Conservation (phyloP, 2,888 invertebrate species). For the Epistrophella euchroma region DNA sequence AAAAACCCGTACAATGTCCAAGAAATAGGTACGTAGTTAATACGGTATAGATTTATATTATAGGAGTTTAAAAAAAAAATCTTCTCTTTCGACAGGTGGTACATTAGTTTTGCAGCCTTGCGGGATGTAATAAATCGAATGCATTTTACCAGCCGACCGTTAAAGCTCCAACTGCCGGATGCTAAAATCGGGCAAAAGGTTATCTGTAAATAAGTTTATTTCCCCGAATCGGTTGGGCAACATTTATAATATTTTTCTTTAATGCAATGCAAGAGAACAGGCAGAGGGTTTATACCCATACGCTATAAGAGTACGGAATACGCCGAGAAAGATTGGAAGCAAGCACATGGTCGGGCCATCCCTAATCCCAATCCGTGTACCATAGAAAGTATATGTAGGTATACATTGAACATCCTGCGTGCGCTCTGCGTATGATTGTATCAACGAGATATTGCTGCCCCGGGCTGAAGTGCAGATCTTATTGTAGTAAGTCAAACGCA, state of each 20-base stretch:
- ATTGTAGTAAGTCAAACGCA: slow-evolving; percentile 74
- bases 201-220: slow-evolving; percentile 72
- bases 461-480: slow-evolving; percentile 70
- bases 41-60: not conserved
- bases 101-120: slow-evolving; percentile 56
- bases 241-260: not conserved
- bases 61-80: not conserved
- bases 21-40: slow-evolving; percentile 19
- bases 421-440: slow-evolving; percentile 75
- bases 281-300: not conserved
- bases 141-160: slow-evolving; percentile 56
- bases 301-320: not conserved
- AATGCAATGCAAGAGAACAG: not conserved
- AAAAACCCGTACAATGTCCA: not conserved
- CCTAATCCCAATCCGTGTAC: slow-evolving; percentile 71
- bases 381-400: not conserved
- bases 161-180: slow-evolving; percentile 76
- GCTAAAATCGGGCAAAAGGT: slow-evolving; percentile 72
- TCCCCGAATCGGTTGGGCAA: slow-evolving; percentile 32
- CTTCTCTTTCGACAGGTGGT: slow-evolving; percentile 64
- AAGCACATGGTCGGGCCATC: slow-evolving; percentile 61
- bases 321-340: slow-evolving; percentile 34
- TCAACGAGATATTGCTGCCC: slow-evolving; percentile 72
- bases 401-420: slow-evolving; percentile 60
- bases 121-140: slow-evolving; percentile 74